A percentile compares a stretch with the other conserved stretches of the same genome.
Conservation (phyloP, 2,888 invertebrate species). For the Pyralis farinalis region DNA sequence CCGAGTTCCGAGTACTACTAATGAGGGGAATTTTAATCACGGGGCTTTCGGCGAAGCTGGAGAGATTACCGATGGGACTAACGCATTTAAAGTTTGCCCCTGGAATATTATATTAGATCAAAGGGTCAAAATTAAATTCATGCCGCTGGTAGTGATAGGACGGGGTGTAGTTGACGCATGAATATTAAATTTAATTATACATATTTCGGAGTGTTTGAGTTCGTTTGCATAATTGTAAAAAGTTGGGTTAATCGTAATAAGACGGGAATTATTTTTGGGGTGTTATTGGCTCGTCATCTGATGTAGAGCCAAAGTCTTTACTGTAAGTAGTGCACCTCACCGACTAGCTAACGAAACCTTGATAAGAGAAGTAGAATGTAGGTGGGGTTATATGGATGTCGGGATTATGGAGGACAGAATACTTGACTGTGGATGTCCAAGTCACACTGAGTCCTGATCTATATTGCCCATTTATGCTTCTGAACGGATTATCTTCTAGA, state of each 20-base stretch:
- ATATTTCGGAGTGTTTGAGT: slow-evolving; percentile 15
- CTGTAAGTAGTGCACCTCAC: too few relatives aligned
- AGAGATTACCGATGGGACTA: slow-evolving; percentile 25
- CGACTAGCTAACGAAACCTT: too few relatives aligned
- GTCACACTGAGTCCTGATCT: too few relatives aligned
- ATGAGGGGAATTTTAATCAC: slow-evolving; percentile 47
- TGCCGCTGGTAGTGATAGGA: slow-evolving; percentile 38
- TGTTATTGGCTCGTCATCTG: too few relatives aligned
- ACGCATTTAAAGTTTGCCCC: slow-evolving; percentile 42
- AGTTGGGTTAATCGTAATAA: slow-evolving; percentile 1
- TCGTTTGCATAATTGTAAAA: slow-evolving; percentile 22
- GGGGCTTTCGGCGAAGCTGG: slow-evolving; percentile 18
- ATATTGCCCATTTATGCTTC: too few relatives aligned
- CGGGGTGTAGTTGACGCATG: slow-evolving; percentile 42
- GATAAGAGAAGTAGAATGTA: too few relatives aligned
- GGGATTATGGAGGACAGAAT: too few relatives aligned
- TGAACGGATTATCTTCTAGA: too few relatives aligned
- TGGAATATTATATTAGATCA: slow-evolving; percentile 56
- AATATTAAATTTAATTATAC: slow-evolving; percentile 51
- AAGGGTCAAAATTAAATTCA: slow-evolving; percentile 55
- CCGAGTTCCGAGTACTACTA: slow-evolving; percentile 27
- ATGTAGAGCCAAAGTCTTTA: too few relatives aligned
- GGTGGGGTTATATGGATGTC: too few relatives aligned
- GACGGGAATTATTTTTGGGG: too few relatives aligned
- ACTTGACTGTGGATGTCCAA: too few relatives aligned